These are phyloP conservation scores for Ptychoptera contaminata DNA, from an alignment of 2,888 invertebrate species.

Conservation along the genomic window DNA sequence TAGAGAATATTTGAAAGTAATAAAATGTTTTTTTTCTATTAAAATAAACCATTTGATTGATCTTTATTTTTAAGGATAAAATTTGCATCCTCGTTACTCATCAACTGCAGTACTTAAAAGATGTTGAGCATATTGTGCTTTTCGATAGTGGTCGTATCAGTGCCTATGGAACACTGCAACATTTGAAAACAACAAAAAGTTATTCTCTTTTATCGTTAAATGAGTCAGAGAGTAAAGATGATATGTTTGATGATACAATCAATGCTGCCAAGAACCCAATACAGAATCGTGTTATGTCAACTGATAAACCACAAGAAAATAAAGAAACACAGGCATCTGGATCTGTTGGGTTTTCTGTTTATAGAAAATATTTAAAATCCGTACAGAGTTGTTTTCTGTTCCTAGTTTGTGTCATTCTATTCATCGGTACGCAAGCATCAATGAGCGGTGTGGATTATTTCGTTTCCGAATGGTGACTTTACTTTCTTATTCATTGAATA, in stretches of 20 bases:
- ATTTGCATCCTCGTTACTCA: constrained; percentile 53
- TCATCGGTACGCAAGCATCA: constrained; percentile 16
- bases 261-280: constrained; percentile 6
- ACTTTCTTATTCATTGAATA: not conserved
- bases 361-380: constrained; percentile 17
- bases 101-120: constrained; percentile 47
- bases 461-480: constrained; percentile 31
- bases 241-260: constrained; percentile 9
- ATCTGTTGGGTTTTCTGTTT: constrained; percentile 11
- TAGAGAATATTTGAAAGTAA: constrained; percentile 20
- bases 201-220: not conserved
- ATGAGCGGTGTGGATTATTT: constrained; percentile 40
- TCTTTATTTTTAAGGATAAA: constrained; percentile 32
- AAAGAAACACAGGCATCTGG: constrained; percentile 39
- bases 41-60: not conserved
- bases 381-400: constrained; percentile 17
- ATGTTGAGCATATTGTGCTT: constrained; percentile 37
- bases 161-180: constrained; percentile 19
- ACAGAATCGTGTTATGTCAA: not conserved
- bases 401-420: constrained; percentile 12
- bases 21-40: not conserved
- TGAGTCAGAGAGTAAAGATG: constrained; percentile 8
- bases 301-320: constrained; percentile 28
- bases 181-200: constrained; percentile 8
- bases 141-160: constrained; percentile 34